phyloP scores from a whole-genome alignment of 1,140 invertebrate genomes.

The Diploscapter pachys region DNA sequence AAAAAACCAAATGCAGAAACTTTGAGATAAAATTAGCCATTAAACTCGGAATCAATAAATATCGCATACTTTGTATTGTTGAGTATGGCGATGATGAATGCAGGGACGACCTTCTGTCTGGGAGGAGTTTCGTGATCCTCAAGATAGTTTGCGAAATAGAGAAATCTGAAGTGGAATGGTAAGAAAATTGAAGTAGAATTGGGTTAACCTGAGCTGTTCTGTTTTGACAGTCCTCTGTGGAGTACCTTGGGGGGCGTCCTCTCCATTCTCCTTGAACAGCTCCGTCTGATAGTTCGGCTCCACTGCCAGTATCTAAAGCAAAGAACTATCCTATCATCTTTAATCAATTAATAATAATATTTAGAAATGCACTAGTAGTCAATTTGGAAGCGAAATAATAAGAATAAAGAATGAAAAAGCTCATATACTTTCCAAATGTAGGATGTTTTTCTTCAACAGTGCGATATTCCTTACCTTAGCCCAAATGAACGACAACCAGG shows the following conservation, averaged over 20 bases:
- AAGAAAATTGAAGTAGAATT: background rate
- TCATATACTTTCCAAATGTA: too few species aligned
- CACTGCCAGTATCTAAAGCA: conserved; percentile 77
- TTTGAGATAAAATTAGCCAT: too few species aligned
- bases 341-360: too few species aligned
- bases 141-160: conserved; percentile 59
- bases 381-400: too few species aligned
- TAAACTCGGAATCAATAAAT: conserved; percentile 5
- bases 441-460: background rate
- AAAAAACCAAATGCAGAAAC: background rate
- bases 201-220: background rate
- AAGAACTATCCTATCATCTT: background rate
- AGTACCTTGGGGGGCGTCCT: conserved; percentile 13
- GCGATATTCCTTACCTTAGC: conserved; percentile 68
- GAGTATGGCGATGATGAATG: conserved; percentile 55
- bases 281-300: conserved; percentile 83
- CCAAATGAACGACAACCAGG: conserved; percentile 95
- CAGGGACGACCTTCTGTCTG: conserved; percentile 47
- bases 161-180: conserved; percentile 27
- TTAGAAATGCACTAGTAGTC: too few species aligned
- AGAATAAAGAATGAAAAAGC: too few species aligned
- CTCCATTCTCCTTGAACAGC: conserved; percentile 83
- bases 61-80: conserved; percentile 55
- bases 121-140: conserved; percentile 54
- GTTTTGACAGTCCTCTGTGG: background rate